Conservation (phyloP, 2,888 invertebrate genomes). For the Orchesellides sinensis region DNA sequence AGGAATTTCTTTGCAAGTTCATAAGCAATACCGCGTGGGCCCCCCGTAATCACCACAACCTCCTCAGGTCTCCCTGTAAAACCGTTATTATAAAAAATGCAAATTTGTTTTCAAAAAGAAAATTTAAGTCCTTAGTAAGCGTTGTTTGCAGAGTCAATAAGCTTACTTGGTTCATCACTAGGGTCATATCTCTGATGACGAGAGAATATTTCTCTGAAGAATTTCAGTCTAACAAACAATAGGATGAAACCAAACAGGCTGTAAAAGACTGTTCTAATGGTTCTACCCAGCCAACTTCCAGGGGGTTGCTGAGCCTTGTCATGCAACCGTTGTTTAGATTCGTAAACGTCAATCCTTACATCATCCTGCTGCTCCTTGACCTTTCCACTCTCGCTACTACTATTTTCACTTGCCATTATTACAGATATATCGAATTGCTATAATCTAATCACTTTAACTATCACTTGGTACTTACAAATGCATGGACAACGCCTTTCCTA, state of each 20-base stretch:
- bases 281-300: conserved; percentile 35
- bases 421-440: too few relatives aligned
- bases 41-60: conserved; percentile 90
- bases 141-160: not conserved
- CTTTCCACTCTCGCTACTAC: not conserved
- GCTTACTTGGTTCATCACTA: conserved; percentile 35
- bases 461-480: too few relatives aligned
- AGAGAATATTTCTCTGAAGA: conserved; percentile 18
- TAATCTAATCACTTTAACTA: too few relatives aligned
- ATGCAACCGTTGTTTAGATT: conserved; percentile 40
- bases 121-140: too few relatives aligned
- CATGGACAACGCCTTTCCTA: too few relatives aligned
- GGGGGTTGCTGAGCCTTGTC: conserved; percentile 46
- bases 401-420: not conserved
- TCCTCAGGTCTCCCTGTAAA: conserved; percentile 81
- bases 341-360: not conserved
- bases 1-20: conserved; percentile 87
- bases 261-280: conserved; percentile 30
- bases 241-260: not conserved
- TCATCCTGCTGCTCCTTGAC: not conserved
- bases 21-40: conserved; percentile 89
- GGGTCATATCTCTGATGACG: conserved; percentile 32
- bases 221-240: conserved; percentile 14
- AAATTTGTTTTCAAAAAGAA: not conserved
- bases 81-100: not conserved